Evolutionary conservation across 2,797 vertebrate genomes (phyloP), one percentile per base, ranked within the genome.

Genomic region (Sebastes hopkinsi): DNA sequence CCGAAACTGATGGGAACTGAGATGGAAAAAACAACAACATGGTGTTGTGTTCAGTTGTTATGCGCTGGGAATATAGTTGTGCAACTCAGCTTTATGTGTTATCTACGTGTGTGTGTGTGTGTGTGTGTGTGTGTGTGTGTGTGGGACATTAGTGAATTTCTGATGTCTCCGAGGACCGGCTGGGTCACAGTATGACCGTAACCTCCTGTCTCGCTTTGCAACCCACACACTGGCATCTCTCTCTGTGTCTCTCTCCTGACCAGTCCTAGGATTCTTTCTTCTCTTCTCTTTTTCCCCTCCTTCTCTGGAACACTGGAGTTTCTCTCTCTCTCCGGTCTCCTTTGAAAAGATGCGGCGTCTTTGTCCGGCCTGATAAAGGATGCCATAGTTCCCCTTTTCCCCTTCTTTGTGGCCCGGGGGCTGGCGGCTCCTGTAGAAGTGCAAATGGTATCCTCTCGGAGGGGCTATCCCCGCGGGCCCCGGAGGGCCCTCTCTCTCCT

Each of bases 381-480:
- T 95, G 96, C 93, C 67, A 80, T 95, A 93, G 91, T 94, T 92
- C 92, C 95, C 93, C 90, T 90, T 82, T 95, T 88, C 93, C 95
- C 94, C 91, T 92, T 95, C 94, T 95, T 96, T 96, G 95, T 91
- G 91, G 91, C 91, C 89, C 38, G 78, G 81, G 81, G 93, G 92
- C 93, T 93, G 92, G 94, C 92, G 94, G 94, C 94, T 96, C 94
- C 94, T 92, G 95, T 95, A 94, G 94, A 96, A 96, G 96, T 94
- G 96, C 95, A 95, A 96, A 94, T 96, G 93, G 93, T 93, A 93
- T 95, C 93, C 94, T 93, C 95, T 95, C 88, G 27, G 46, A 88
- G 95, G 96, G 96, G 94, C 91, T 93, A 95, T 92, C 94, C 91
- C 93, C 73, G 86, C 84, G 80, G 92, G 93, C 85, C 92, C 83